Percentiles rank a stretch among this genome's conserved stretches.
These are phyloP conservation scores for Eupithecia inturbata DNA, from an alignment of 2,888 invertebrate genomes.

Conservation along the genomic window DNA sequence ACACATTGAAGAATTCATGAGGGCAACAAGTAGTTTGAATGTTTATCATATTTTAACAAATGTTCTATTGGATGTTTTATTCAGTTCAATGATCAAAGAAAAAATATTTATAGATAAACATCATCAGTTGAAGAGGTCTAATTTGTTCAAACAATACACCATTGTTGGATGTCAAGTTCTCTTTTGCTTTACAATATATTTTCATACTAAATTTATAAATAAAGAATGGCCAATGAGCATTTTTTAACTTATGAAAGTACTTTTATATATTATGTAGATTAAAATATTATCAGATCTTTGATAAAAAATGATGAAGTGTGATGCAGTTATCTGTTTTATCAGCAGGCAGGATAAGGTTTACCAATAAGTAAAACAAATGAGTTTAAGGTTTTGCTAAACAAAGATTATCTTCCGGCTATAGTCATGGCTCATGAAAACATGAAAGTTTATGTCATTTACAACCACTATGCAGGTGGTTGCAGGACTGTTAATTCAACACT, in stretches of 20 bases:
- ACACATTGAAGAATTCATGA: conserved; percentile 24
- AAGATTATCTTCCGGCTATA: neutral
- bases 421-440: conserved; percentile 1
- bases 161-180: neutral
- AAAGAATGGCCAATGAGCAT: neutral
- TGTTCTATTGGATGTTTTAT: neutral
- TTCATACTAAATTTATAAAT: neutral
- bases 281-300: neutral
- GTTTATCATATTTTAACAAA: neutral
- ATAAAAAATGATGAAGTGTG: neutral
- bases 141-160: neutral
- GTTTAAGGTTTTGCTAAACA: neutral
- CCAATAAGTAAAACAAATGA: neutral
- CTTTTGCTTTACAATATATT: neutral
- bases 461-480: neutral
- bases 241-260: too few relatives aligned
- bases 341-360: neutral
- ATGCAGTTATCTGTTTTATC: neutral
- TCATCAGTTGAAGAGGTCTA: neutral
- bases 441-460: neutral
- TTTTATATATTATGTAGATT: too few relatives aligned
- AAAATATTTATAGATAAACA: neutral
- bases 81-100: neutral
- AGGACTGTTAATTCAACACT: neutral
- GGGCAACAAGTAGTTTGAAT: neutral